Percentiles rank a stretch among this genome's conserved stretches.
Conservation (phyloP, 2,797 vertebrate genomes). For the Rhodeus uyekii region DNA sequence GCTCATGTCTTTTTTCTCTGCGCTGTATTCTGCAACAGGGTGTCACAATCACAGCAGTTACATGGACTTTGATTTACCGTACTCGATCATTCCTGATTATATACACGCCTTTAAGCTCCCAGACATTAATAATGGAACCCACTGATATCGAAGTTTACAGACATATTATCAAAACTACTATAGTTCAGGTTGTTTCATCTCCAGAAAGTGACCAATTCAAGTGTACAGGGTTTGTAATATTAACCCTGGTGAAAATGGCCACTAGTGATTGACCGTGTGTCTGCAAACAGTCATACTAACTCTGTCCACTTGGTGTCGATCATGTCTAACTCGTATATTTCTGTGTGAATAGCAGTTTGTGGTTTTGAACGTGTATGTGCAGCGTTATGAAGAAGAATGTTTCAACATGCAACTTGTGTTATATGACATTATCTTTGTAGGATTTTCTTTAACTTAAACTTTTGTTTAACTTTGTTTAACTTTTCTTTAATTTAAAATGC, state of each 20-base stretch:
- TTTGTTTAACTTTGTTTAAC: no score
- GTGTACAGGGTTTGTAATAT: background rate
- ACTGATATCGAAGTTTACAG: background rate
- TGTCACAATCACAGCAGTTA: background rate
- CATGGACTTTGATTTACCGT: constrained; percentile 61
- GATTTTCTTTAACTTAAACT: background rate
- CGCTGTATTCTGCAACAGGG: background rate
- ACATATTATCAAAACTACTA: background rate
- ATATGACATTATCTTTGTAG: background rate
- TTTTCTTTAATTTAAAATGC: background rate
- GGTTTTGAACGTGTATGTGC: background rate
- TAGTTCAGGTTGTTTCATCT: background rate
- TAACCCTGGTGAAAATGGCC: background rate
- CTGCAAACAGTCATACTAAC: no score
- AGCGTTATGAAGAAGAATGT: background rate
- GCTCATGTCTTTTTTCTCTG: constrained; percentile 53
- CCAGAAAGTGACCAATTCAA: background rate
- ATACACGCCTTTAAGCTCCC: background rate
- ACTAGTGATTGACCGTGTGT: no score
- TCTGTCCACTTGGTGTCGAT: constrained; percentile 13
- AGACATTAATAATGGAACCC: constrained; percentile 37
- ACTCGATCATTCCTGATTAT: constrained; percentile 64
- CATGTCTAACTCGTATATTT: no score
- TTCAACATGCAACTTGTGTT: background rate
- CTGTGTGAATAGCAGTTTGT: no score